Conservation (phyloP, 2,888 invertebrate species). For the Drosophila sordidula region DNA sequence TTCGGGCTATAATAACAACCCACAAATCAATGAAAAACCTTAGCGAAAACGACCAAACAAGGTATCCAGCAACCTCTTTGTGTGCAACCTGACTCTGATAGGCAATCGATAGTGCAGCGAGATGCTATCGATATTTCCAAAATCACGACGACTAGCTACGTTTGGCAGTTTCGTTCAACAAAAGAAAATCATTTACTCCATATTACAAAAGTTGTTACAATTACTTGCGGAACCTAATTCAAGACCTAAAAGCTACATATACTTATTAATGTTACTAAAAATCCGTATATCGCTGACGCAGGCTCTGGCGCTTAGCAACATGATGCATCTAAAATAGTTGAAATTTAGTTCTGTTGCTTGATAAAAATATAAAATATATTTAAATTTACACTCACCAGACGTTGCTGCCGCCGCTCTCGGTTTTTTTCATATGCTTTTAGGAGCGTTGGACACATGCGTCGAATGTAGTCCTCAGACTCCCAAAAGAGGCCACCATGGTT, state of each 20-base stretch:
- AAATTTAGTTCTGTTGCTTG: neutral
- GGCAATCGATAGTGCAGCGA: neutral
- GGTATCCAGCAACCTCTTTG: neutral
- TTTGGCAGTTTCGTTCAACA: conserved; percentile 60
- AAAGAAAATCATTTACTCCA: conserved; percentile 78
- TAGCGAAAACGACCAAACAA: no score
- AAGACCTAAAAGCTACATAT: conserved; percentile 58
- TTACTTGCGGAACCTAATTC: conserved; percentile 66
- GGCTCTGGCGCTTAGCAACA: conserved; percentile 79
- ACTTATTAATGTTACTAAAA: conserved; percentile 60
- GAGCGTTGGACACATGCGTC: conserved; percentile 73
- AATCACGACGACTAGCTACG: neutral
- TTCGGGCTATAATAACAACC: no score
- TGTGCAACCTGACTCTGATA: neutral
- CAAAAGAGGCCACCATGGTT: conserved; percentile 75
- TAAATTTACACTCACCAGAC: conserved; percentile 63
- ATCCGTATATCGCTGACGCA: conserved; percentile 81
- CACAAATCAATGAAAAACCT: neutral
- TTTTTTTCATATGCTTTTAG: conserved; percentile 76
- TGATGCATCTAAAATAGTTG: conserved; percentile 74
- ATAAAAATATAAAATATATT: neutral
- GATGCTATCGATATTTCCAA: conserved; percentile 14
- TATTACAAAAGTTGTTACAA: conserved; percentile 73
- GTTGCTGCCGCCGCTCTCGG: conserved; percentile 76
- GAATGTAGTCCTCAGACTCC: conserved; percentile 78